phyloP scores from a whole-genome alignment of 2,888 invertebrate genomes.

The Malthinus flaveolus region DNA sequence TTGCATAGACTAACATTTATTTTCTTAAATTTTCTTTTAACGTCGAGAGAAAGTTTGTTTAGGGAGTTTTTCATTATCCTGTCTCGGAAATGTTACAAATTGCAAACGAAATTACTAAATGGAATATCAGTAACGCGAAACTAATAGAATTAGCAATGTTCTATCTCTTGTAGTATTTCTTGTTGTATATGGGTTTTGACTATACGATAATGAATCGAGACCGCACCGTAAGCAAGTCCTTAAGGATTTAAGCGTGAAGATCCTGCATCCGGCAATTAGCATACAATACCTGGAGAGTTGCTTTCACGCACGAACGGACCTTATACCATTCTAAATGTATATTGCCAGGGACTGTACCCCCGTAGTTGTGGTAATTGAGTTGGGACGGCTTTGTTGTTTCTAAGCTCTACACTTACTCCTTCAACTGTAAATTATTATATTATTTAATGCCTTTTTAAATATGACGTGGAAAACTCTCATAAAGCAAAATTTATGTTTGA shows the following conservation, averaged over 20 bases:
- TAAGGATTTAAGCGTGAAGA: slow-evolving; percentile 40
- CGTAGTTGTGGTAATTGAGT: slow-evolving; percentile 31
- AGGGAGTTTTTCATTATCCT: no score
- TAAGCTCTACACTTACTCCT: slow-evolving; percentile 6
- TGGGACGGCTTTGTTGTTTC: slow-evolving; percentile 25
- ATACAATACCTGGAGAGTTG: slow-evolving; percentile 45
- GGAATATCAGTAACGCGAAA: slow-evolving; percentile 43
- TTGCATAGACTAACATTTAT: slow-evolving; percentile 23
- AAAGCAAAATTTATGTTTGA: not conserved
- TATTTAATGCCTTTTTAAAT: no score
- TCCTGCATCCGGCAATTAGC: slow-evolving; percentile 45
- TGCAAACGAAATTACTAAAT: slow-evolving; percentile 9
- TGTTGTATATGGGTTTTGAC: slow-evolving; percentile 40
- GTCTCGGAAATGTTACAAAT: no score
- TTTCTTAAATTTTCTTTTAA: slow-evolving; percentile 3
- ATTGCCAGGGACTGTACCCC: slow-evolving; percentile 33
- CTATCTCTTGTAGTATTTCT: slow-evolving; percentile 42
- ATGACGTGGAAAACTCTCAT: no score
- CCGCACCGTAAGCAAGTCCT: slow-evolving; percentile 41
- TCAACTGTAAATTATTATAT: no score
- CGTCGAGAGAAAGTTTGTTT: no score
- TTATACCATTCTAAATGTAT: slow-evolving; percentile 29
- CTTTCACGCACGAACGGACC: slow-evolving; percentile 36
- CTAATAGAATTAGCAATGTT: slow-evolving; percentile 49
- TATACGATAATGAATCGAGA: slow-evolving; percentile 44